These are phyloP conservation scores for Clarias fuscus DNA, from an alignment of 2,797 vertebrate species.

Conservation along the genomic window DNA sequence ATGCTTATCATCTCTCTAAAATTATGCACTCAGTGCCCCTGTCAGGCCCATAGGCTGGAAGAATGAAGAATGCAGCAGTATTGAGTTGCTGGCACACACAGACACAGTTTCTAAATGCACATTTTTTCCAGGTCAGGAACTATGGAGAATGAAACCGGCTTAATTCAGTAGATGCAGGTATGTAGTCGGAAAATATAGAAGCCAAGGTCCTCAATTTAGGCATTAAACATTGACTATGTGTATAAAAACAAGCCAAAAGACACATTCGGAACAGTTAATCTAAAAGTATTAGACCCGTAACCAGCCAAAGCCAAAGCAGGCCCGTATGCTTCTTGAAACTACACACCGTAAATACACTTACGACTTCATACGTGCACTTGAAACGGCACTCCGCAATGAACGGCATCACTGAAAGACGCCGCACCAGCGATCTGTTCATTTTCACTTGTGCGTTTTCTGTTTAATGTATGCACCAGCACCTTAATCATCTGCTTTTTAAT, in stretches of 20 bases:
- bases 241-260: constrained; percentile 17
- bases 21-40: constrained; percentile 56
- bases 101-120: constrained; percentile 46
- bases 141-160: constrained; percentile 43
- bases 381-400: constrained; percentile 11
- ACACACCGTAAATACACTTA: background rate
- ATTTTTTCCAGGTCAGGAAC: constrained; percentile 56
- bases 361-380: constrained; percentile 31
- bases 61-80: constrained; percentile 53
- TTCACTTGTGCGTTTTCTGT: constrained; percentile 51
- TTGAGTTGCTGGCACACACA: constrained; percentile 53
- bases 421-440: constrained; percentile 46
- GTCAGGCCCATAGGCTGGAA: constrained; percentile 45
- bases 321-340: background rate
- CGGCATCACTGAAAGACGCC: constrained; percentile 26
- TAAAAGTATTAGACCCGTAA: constrained; percentile 3
- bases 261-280: background rate
- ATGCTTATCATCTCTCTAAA: constrained; percentile 60
- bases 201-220: constrained; percentile 21
- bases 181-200: constrained; percentile 43
- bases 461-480: constrained; percentile 48
- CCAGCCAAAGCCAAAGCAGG: constrained; percentile 10
- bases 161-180: constrained; percentile 39
- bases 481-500: constrained; percentile 63
- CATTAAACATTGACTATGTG: constrained; percentile 17